Base-by-base conservation (phyloP, 2,113 vertebrate genomes). In the Spea bombifrons region DNA sequence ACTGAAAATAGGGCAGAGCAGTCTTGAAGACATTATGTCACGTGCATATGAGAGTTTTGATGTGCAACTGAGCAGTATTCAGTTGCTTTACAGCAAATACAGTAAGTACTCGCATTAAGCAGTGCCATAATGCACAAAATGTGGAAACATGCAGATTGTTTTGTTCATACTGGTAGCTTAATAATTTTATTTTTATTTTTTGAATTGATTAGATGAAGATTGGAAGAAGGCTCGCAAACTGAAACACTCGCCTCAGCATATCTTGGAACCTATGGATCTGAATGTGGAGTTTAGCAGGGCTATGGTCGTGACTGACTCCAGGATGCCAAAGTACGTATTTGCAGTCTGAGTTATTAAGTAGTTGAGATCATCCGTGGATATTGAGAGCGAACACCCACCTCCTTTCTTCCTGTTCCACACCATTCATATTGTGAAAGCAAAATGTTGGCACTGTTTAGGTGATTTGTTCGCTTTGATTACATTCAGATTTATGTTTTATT, bases 41-140 rank as follows among this genome's bases (percentile, higher is more conserved):
- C 93, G 94, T 89, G 97, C 97, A 10, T 99, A 99, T 47, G 97
- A 99, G 84, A 93, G 89, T 80, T 99, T 97, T 83, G 96, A 99
- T 74, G 47, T 99, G 69, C 94, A 98, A 4, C 96, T 99, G 44
- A 96, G 89, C 84, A 97, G 90, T 82, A 92, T 98, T 85, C 97
- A 99, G 84, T 91, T 99, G 61, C 90, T 99, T 16, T 99, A 94
- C 66, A 96, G 95, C 84, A 95, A 91, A 88, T 87, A 90, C 83
- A 87, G 97, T 97, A 84, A 88, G 92, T 91, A 71, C 70, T 78
- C 3, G 45, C 45, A 12, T 44, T 66, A 66, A 65, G 63, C 63
- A 17, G 63, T 30, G 10, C 61, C 13, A 5, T 65, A 3, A 65
- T 65, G 4, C n/a, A 8, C 55, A 7, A 13, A 59, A 59, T 13